A percentile compares a stretch with the other conserved stretches of the same genome.
These are phyloP conservation scores for Micromys minutus DNA, from an alignment of 2,113 vertebrate species.

Conservation along the genomic window DNA sequence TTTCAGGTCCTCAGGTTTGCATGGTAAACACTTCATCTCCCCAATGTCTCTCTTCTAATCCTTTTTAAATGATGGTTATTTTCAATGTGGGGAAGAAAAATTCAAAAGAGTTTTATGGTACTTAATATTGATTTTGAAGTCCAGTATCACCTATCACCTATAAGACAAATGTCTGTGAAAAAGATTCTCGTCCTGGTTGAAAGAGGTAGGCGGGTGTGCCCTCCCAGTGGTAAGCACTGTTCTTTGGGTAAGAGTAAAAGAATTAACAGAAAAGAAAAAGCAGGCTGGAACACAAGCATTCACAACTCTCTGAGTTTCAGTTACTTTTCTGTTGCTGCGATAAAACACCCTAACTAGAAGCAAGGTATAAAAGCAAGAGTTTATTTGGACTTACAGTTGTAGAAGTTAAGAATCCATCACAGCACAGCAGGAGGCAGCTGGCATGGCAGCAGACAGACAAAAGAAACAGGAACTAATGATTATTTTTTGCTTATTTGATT, in stretches of 20 bases:
- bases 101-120: not conserved
- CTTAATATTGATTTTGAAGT: not conserved
- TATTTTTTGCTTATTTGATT: too few relatives aligned
- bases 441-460: not conserved
- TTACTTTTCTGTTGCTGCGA: not conserved
- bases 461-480: not conserved
- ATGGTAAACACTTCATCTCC: not conserved
- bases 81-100: conserved; percentile 31
- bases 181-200: not conserved
- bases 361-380: not conserved
- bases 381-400: not conserved
- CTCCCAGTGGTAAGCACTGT: not conserved
- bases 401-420: not conserved
- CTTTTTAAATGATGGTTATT: not conserved
- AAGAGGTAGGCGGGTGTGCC: not conserved
- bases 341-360: not conserved
- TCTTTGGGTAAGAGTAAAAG: too few relatives aligned
- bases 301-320: not conserved
- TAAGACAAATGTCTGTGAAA: not conserved
- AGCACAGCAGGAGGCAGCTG: not conserved
- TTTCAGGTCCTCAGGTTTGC: not conserved
- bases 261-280: too few relatives aligned
- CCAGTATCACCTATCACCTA: not conserved
- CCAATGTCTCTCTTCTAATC: not conserved
- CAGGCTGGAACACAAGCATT: not conserved